Evolutionary conservation across 2,888 invertebrate genomes (phyloP).

Genomic region (Drosophila ezoana): DNA sequence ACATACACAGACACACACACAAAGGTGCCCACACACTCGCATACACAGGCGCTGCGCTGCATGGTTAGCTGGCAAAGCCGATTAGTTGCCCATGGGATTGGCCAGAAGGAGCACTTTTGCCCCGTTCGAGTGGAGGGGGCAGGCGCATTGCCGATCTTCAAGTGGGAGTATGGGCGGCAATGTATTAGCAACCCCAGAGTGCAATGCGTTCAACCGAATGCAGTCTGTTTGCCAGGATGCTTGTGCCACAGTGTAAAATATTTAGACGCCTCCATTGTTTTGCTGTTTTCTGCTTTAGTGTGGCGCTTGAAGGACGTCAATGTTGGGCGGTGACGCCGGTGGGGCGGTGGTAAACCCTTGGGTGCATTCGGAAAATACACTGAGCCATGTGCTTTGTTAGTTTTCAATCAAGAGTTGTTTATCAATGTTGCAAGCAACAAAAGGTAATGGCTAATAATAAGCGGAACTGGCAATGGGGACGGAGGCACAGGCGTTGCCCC

Average conservation of each 20-base stretch:
- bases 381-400: constrained; percentile 71
- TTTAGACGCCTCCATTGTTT: constrained; percentile 54
- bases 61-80: constrained; percentile 42
- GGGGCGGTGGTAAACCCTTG: constrained; percentile 26
- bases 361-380: constrained; percentile 62
- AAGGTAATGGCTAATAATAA: constrained; percentile 71
- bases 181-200: not conserved
- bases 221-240: constrained; percentile 20
- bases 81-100: constrained; percentile 42
- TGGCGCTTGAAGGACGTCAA: constrained; percentile 22
- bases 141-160: constrained; percentile 21
- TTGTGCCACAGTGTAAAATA: constrained; percentile 43
- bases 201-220: constrained; percentile 15
- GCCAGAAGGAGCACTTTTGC: not conserved
- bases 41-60: not conserved
- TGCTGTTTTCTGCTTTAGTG: constrained; percentile 19
- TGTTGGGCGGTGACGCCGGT: no score
- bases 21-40: not conserved
- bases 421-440: constrained; percentile 65
- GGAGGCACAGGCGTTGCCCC: constrained; percentile 5
- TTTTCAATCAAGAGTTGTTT: constrained; percentile 77
- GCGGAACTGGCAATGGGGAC: constrained; percentile 9
- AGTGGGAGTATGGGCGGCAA: constrained; percentile 7
- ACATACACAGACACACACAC: not conserved
- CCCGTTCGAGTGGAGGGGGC: not conserved